Evolutionary conservation across 2,113 vertebrate species (phyloP).

Genomic region (Pituophis catenifer): DNA sequence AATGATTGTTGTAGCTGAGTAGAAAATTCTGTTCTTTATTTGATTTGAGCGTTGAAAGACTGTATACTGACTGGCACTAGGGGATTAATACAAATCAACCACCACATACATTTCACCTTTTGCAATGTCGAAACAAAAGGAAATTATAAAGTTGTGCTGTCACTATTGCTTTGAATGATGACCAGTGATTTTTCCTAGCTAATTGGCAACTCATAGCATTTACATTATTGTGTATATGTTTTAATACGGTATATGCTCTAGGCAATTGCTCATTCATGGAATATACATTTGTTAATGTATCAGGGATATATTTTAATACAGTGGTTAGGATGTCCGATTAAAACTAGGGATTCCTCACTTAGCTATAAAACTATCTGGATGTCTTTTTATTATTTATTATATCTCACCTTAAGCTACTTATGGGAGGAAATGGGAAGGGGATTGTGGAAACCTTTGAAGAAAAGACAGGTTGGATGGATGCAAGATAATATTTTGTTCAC

Average conservation of each 20-base stretch:
- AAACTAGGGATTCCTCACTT: background rate
- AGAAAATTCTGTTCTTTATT: background rate
- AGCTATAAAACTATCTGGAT: background rate
- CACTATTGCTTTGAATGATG: background rate
- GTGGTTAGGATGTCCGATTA: background rate
- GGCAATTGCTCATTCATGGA: background rate
- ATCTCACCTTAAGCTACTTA: background rate
- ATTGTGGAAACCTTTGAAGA: background rate
- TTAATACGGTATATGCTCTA: background rate
- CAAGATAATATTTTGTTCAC: background rate
- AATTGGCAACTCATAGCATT: background rate
- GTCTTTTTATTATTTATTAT: background rate
- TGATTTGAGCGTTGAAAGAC: accelerated
- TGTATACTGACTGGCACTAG: background rate
- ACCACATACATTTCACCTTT: background rate
- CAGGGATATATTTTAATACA: background rate
- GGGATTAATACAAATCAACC: background rate
- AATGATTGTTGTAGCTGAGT: background rate
- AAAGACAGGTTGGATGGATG: background rate
- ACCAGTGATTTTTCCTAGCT: background rate
- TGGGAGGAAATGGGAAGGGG: background rate
- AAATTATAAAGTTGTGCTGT: background rate
- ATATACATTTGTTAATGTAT: background rate
- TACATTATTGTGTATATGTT: background rate
- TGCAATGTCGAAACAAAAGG: background rate